These are phyloP conservation scores for Tanypteryx hageni DNA, from an alignment of 2,888 invertebrate species.

Conservation along the genomic window DNA sequence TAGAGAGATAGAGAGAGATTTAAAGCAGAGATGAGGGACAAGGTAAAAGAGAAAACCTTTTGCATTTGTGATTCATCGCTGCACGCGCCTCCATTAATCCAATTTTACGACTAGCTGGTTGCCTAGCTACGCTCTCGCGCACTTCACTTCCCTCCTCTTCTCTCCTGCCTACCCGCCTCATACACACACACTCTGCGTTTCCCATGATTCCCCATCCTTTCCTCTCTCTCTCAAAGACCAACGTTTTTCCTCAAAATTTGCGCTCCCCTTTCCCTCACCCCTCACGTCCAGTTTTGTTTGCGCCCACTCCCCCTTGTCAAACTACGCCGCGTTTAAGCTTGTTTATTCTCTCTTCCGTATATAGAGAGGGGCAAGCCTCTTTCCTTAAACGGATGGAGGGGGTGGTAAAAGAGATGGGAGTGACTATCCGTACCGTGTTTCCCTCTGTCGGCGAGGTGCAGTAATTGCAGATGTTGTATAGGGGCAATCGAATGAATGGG, in stretches of 20 bases:
- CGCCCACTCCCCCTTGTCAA: not conserved
- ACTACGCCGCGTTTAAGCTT: constrained; percentile 3
- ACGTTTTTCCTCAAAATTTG: constrained; percentile 46
- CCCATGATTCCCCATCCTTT: too few relatives aligned
- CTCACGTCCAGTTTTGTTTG: constrained; percentile 32
- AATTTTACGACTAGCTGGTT: constrained; percentile 50
- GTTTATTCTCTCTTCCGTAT: not conserved
- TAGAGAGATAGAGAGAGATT: not conserved
- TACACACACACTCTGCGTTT: too few relatives aligned
- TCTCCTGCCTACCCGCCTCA: not conserved
- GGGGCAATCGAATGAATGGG: not conserved
- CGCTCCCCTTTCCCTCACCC: not conserved
- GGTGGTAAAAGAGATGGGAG: too few relatives aligned
- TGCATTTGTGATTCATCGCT: constrained; percentile 54
- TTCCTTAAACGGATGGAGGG: not conserved
- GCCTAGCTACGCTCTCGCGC: constrained; percentile 33
- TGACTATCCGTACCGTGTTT: not conserved
- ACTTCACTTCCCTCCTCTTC: not conserved
- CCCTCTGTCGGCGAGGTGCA: not conserved
- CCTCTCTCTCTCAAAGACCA: not conserved
- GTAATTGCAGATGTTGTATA: constrained; percentile 1
- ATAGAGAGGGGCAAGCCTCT: not conserved
- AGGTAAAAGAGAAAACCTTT: not conserved
- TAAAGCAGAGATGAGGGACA: not conserved
- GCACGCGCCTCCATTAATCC: constrained; percentile 53